Conservation (phyloP, 1,140 invertebrate genomes). For the Phymastichus coffea region DNA sequence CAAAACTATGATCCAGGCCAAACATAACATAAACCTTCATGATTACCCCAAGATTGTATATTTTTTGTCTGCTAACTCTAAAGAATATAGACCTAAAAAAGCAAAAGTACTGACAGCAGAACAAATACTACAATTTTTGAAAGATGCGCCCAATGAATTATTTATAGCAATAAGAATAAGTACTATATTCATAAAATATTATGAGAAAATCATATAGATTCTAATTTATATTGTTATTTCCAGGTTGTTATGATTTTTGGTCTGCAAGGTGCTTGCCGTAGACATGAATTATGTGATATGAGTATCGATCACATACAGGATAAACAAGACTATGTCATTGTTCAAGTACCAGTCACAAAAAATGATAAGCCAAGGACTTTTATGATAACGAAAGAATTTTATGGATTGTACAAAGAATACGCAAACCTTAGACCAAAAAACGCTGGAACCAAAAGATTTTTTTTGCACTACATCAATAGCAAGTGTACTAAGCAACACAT, state of each 20-base stretch:
- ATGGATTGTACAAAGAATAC: background rate
- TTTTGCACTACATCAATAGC: background rate
- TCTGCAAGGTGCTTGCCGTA: too few relatives aligned
- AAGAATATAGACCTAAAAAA: conserved; percentile 14
- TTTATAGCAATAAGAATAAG: conserved; percentile 13
- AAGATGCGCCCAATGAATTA: conserved; percentile 4
- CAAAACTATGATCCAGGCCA: conserved; percentile 1
- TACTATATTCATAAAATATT: background rate
- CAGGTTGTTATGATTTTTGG: background rate
- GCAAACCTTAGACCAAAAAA: background rate
- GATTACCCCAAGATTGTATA: background rate
- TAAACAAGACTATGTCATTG: background rate
- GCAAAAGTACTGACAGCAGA: background rate
- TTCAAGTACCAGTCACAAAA: background rate
- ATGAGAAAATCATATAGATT: too few relatives aligned
- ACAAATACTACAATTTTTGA: conserved; percentile 5
- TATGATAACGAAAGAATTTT: background rate
- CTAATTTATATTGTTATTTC: too few relatives aligned
- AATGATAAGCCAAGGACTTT: background rate
- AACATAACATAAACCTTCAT: background rate
- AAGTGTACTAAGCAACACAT: background rate
- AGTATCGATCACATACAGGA: background rate
- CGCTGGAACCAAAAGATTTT: background rate
- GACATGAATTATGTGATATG: too few relatives aligned
- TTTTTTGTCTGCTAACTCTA: conserved; percentile 26